These are phyloP conservation scores for Epinephelus awoara DNA, from an alignment of 2,797 vertebrate genomes.

Conservation along the genomic window DNA sequence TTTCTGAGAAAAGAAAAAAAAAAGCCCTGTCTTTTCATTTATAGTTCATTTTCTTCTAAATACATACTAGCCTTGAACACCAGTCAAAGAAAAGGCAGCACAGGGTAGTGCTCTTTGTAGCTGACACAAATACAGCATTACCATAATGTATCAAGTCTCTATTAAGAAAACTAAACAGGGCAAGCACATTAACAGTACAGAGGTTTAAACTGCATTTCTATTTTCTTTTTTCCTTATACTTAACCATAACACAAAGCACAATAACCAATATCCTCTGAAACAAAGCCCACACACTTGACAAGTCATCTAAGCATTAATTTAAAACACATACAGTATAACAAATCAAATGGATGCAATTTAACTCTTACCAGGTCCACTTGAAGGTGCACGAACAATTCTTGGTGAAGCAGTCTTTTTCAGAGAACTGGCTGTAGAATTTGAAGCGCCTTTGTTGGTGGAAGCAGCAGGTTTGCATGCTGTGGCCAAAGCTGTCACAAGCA, in stretches of 20 bases:
- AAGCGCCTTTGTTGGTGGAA: slow-evolving; percentile 44
- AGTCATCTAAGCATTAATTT: background rate
- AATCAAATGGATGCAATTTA: background rate
- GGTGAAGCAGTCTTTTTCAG: slow-evolving; percentile 58
- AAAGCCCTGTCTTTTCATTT: background rate
- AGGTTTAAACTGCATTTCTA: background rate
- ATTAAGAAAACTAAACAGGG: background rate
- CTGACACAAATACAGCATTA: background rate
- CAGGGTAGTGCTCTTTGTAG: background rate
- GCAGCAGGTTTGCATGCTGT: slow-evolving; percentile 63
- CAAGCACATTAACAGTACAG: background rate
- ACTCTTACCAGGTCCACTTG: slow-evolving; percentile 70
- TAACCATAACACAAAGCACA: background rate
- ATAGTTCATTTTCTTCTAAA: background rate
- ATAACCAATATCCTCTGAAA: background rate
- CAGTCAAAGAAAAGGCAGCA: background rate
- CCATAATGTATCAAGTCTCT: background rate
- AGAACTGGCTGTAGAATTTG: slow-evolving; percentile 38
- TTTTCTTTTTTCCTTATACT: background rate
- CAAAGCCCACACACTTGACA: background rate
- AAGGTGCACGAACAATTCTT: slow-evolving; percentile 38
- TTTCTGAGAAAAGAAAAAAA: no score
- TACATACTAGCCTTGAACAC: background rate
- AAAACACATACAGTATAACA: background rate
- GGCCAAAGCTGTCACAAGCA: slow-evolving; percentile 60